A percentile compares a stretch with the other conserved stretches of the same genome.
These are phyloP conservation scores for Hoplostethus mediterraneus DNA, from an alignment of 2,797 vertebrate genomes.

Conservation along the genomic window DNA sequence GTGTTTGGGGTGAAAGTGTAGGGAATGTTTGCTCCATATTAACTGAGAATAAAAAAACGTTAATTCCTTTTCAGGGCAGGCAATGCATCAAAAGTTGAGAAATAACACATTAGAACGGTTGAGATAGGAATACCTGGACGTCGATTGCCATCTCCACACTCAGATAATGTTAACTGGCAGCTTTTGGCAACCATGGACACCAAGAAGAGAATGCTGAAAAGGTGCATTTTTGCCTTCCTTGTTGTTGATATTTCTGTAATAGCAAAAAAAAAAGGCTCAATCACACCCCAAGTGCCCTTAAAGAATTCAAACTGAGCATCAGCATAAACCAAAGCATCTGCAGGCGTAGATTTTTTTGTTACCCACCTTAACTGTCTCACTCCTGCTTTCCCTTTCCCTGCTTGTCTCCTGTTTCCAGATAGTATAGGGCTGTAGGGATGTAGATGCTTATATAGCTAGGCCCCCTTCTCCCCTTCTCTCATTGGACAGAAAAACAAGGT, in stretches of 20 bases:
- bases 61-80: neutral
- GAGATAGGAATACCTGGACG: conserved; percentile 73
- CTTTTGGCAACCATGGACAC: conserved; percentile 51
- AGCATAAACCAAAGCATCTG: conserved; percentile 5
- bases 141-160: conserved; percentile 50
- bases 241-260: conserved; percentile 22
- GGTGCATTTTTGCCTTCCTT: conserved; percentile 52
- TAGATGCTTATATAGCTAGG: conserved; percentile 63
- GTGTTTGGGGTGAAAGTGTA: neutral
- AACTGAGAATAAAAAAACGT: neutral
- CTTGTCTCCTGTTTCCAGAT: conserved; percentile 26
- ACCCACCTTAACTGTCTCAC: conserved; percentile 50
- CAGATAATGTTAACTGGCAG: conserved; percentile 43
- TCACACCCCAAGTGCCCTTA: neutral
- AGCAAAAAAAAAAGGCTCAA: conserved; percentile 4
- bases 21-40: neutral
- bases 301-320: conserved; percentile 18
- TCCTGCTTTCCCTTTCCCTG: conserved; percentile 1
- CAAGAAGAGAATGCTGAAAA: conserved; percentile 56
- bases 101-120: neutral
- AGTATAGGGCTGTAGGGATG: neutral
- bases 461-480: conserved; percentile 19
- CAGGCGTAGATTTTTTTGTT: neutral
- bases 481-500: conserved; percentile 77
- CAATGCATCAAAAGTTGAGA: neutral